Base-by-base conservation (phyloP, 2,888 invertebrate species). In the Smittia aterrima region DNA sequence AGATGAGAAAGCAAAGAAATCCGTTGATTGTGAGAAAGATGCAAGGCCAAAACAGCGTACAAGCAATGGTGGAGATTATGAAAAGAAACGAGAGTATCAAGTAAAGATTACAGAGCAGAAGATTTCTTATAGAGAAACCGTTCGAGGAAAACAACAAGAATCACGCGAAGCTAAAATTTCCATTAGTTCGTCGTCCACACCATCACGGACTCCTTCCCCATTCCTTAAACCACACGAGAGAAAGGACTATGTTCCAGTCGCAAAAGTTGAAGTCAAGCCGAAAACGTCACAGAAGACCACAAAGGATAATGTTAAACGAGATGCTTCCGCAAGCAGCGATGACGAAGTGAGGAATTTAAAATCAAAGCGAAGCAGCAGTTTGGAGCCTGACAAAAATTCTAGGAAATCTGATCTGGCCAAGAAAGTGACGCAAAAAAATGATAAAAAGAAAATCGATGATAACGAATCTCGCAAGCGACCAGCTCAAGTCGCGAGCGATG, bases 121-220 rank as follows among this genome's bases (percentile, higher is more conserved):
- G 18, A 67, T 67, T 1, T 38, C 40, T 2, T 38, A 11, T 9
- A 67, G 24, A 64, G 64, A 64, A 27, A 64, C 64, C 1, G 64
- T 64, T 1, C 64, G 67, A 27, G 40, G 25, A 1, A 40, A 67
- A 40, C 38, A 11, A 67, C 27, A 7, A 16, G 67, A 32, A 22
- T 13, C 64, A 25, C 64, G 64, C 27, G 40, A 20, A 40, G 11
- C 32, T 6, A 66, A 66, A n/a, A 40, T 41, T 16, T 38, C 40
- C 7, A 22, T 67, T 1, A 67, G 40, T 80, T 90, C 90, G 22
- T 7, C 58, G 58, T 87, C 87, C 80, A 93, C 92, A 79, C 85
- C 92, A 58, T 93, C 93, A n/a, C 87, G 93, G 76, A 93, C 93
- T 0, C 93, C 93, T 13, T 93, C 93, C 16, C 93, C 93, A 58